Evolutionary conservation across 2,113 vertebrate genomes (phyloP), one percentile per base, ranked within the genome.

Genomic region (Corythornis cristatus): DNA sequence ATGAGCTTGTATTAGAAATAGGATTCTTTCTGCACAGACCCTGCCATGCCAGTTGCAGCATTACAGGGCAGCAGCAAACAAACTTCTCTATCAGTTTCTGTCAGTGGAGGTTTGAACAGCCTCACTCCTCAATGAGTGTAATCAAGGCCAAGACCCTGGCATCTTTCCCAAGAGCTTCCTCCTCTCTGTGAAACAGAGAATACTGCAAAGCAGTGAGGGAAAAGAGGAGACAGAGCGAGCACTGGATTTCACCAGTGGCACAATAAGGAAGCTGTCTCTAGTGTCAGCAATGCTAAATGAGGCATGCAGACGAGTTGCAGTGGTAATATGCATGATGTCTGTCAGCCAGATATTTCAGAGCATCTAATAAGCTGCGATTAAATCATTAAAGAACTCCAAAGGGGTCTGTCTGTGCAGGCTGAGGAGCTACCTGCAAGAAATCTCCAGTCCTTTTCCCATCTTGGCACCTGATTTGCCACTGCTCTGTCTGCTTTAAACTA

Each of bases 1-100:
- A 97, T 97, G 95, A 97, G 95, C 96, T 96, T 88, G 81, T 91
- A 78, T 96, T 89, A 95, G 93, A 96, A 97, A 96, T 22, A 90
- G 89, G 90, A 91, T 96, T 93, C 95, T 83, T 88, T 90, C 68
- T 64, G 37, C 17, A 66, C 79, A 82, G 70, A 46, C 72, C 48
- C 40, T 65, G 48, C 68, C 46, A 4, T 89, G 80, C 57, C 87
- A 67, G 66, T 91, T 83, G 48, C 81, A 78, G 53, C 64, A 60
- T 61, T 65, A 71, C n/a, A 70, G 35, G 48, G 42, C 72, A 83
- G 57, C 58, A 70, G 16, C 50, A 31, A 64, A 57, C 64, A 81
- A 56, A 93, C 56, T 76, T 93, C 78, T 86, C 46, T 77, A 5
- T 71, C 65, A 37, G n/a, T 87, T 95, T 92, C 87, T 93, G 48